These are phyloP conservation scores for Phalacrocorax pelagicus DNA, from an alignment of 2,113 vertebrate species.

Conservation along the genomic window DNA sequence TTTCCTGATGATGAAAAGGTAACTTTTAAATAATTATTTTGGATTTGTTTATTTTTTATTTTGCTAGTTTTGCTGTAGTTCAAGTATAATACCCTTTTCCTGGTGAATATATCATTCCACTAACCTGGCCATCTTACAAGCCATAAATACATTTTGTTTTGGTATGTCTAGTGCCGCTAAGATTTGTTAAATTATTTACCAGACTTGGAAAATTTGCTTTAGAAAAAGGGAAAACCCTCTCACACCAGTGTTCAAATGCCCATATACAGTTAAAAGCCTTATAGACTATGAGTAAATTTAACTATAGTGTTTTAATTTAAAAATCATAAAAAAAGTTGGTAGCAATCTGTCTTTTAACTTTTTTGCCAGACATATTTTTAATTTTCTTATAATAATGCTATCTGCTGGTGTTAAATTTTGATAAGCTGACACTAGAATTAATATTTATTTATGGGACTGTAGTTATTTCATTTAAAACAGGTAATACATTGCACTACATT, in stretches of 20 bases:
- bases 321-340: neutral
- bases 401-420: neutral
- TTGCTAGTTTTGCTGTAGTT: neutral
- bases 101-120: neutral
- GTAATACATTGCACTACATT: neutral
- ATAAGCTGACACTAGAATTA: neutral
- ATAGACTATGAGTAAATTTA: neutral
- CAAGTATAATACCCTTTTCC: neutral
- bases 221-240: neutral
- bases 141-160: neutral
- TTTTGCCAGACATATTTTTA: neutral
- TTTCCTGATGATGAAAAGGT: neutral
- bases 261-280: neutral
- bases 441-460: constrained; percentile 23
- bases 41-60: neutral
- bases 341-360: neutral
- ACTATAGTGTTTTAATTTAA: neutral
- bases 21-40: neutral
- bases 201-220: neutral
- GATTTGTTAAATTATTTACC: neutral
- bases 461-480: neutral
- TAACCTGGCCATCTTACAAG: neutral
- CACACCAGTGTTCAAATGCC: neutral
- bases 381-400: constrained; percentile 38
- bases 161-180: neutral